Conservation (phyloP, 2,888 invertebrate genomes). For the Sericinus montela region DNA sequence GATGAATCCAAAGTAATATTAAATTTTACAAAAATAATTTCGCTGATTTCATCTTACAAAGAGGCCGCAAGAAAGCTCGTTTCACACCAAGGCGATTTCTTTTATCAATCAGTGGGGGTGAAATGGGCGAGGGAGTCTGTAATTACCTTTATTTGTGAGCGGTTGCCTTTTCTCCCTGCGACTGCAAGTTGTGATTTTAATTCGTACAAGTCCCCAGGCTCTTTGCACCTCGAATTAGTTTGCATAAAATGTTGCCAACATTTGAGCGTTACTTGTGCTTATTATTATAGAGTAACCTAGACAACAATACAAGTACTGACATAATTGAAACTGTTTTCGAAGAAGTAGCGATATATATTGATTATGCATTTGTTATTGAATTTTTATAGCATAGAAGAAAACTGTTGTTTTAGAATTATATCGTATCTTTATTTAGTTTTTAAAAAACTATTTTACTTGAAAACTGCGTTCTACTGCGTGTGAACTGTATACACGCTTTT, state of each 20-base stretch:
- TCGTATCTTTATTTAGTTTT: no score
- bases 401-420: no score
- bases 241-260: slow-evolving; percentile 67
- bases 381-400: no score
- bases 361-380: no score
- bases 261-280: slow-evolving; percentile 50
- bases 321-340: no score
- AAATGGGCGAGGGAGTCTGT: slow-evolving; percentile 38
- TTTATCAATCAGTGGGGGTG: slow-evolving; percentile 41
- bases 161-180: slow-evolving; percentile 56
- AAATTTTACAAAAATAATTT: slow-evolving; percentile 41
- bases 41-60: slow-evolving; percentile 31
- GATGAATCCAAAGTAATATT: slow-evolving; percentile 32
- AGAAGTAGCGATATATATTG: no score
- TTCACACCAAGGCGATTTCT: slow-evolving; percentile 34
- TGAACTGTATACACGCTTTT: no score
- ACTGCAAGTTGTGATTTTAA: slow-evolving; percentile 74
- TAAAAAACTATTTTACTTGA: no score
- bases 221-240: slow-evolving; percentile 73
- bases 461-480: no score
- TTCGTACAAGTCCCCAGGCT: slow-evolving; percentile 61
- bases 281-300: slow-evolving; percentile 20
- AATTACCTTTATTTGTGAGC: slow-evolving; percentile 75
- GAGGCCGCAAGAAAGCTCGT: slow-evolving; percentile 29
- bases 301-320: slow-evolving; percentile 20